Evolutionary conservation across 2,113 vertebrate species (phyloP), one percentile per base, ranked within the genome.

Genomic region (Syngnathus floridae): DNA sequence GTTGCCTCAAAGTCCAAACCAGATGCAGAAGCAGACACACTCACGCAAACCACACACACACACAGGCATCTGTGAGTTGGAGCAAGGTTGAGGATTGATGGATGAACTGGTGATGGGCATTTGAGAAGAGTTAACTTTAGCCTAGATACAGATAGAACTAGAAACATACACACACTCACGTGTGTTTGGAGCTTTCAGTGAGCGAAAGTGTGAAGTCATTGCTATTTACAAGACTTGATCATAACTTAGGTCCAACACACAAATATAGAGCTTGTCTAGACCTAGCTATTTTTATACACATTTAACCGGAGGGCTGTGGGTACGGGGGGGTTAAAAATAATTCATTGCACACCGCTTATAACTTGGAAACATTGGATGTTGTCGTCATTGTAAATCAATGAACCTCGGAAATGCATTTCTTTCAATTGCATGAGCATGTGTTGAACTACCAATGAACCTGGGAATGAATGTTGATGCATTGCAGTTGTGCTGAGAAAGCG

Each of bases 1-100:
- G 75, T 75, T 74, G 75, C 70, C 61, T 63, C 62, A 69, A 51
- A 71, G 71, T 72, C 65, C 57, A 72, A 64, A 75, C 57, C 74
- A 81, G 68, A 78, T 69, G 67, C 4, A 7, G 10, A 12, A 9
- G 26, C 57, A 57, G 65, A 65, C 45, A 40, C 58, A 31, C 26
- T 31, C 26, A 31, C 3, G 26, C 26, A 31, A 3, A 31, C 2
- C 26, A 31, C 26, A 31, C 26, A 52, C 26, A 36, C 13, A 59
- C 58, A 41, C 17, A 62, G 4, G 4, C 58, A 38, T 51, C 46
- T 13, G 35, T 46, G 58, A 17, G 35, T 61, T 40, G 7, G 36
- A 38, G 58, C 41, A 31, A 49, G 62, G 45, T 70, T 67, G 66
- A 37, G 62, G 12, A 21, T 73, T 76, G 71, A 72, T 35, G 41